A percentile compares a stretch with the other conserved stretches of the same genome.
These are phyloP conservation scores for Conops quadrifasciatus DNA, from an alignment of 2,888 invertebrate species.

Conservation along the genomic window DNA sequence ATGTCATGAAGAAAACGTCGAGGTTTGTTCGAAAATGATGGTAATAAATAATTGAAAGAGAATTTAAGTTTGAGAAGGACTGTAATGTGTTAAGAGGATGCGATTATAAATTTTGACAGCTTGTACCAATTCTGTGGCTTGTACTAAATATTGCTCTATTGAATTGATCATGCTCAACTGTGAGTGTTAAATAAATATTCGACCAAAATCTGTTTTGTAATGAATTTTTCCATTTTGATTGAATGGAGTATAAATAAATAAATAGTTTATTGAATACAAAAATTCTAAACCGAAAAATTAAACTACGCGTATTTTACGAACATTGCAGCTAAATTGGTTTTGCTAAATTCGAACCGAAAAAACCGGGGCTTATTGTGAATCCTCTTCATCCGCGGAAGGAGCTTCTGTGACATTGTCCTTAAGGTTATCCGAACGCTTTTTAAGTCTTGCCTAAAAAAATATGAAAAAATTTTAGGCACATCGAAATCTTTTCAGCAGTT, in stretches of 20 bases:
- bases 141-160: too few species aligned
- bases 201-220: too few species aligned
- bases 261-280: constrained; percentile 53
- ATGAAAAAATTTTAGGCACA: constrained; percentile 19
- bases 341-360: constrained; percentile 50
- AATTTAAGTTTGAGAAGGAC: too few species aligned
- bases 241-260: constrained; percentile 33
- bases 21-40: too few species aligned
- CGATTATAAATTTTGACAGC: not conserved
- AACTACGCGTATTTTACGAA: constrained; percentile 42
- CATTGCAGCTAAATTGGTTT: constrained; percentile 23
- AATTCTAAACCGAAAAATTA: constrained; percentile 39
- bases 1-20: too few species aligned
- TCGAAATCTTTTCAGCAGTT: not conserved
- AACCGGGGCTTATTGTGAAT: constrained; percentile 46
- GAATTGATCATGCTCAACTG: too few species aligned
- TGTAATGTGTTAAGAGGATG: too few species aligned
- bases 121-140: not conserved
- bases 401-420: constrained; percentile 53
- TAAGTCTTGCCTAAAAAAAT: constrained; percentile 52
- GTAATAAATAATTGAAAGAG: too few species aligned
- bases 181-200: too few species aligned
- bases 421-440: constrained; percentile 56
- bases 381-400: constrained; percentile 29
- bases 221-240: not conserved